Evolutionary conservation across 2,888 invertebrate genomes (phyloP), one percentile per base, ranked within the genome.

Genomic region (Sthenelais limicola): DNA sequence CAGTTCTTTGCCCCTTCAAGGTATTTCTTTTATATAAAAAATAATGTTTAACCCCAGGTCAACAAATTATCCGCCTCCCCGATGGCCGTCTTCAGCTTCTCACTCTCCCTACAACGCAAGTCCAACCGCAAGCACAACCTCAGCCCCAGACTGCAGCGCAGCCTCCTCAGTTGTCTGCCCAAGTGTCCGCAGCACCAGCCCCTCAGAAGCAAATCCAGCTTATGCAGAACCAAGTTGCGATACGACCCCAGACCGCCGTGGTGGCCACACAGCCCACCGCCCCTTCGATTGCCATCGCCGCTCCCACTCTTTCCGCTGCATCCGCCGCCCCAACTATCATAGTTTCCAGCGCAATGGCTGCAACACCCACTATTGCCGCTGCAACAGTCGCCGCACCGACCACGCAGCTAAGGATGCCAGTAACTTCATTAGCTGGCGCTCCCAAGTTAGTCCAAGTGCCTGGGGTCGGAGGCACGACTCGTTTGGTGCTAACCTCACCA

Each of bases 21-120:
- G n/a, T n/a, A n/a, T n/a, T n/a, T n/a, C n/a, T n/a, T n/a, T n/a
- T n/a, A n/a, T n/a, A n/a, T n/a, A n/a, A n/a, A n/a, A n/a, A n/a
- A n/a, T n/a, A n/a, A n/a, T 18, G 32, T 48, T 2, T 68, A 12
- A n/a, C 28, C 33, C 12, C 78, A 88, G 88, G 88, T 73, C 97
- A 97, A 85, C 96, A 97, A 84, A 89, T 97, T 72, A 92, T 97
- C 52, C 94, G 96, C 86, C 93, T 96, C 91, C 93, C 96, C 0
- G 97, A 97, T 87, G 97, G 97, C 0, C 95, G 95, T 86, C 89
- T 97, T 30, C 96, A 97, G 85, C 92, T 97, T 24, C 90, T 94
- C 43, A 92, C 85, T 3, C 77, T 84, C 68, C 81, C 83, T 1
- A 76, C 80, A 21, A 35, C 81, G 82, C 88, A 78, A 80, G 87